phyloP scores from a whole-genome alignment of 64 coral and sea anemone genomes.

The Actinia tenebrosa region DNA sequence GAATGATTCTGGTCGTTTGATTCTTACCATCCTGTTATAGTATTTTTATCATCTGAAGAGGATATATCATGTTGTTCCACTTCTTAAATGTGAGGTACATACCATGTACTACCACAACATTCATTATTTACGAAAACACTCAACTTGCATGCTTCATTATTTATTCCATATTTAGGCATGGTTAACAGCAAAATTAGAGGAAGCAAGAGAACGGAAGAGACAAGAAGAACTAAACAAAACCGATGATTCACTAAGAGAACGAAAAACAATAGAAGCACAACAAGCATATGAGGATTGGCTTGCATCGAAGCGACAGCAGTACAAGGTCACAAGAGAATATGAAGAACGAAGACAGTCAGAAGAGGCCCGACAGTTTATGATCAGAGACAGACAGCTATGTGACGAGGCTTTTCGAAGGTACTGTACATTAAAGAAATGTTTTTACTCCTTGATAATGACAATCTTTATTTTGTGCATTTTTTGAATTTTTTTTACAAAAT shows the following conservation, averaged over 20 bases:
- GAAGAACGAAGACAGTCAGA: constrained; percentile 69
- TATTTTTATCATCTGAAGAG: neutral
- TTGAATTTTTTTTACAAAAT: too few relatives aligned
- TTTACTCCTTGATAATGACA: too few relatives aligned
- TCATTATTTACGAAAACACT: neutral
- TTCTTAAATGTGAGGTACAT: too few relatives aligned
- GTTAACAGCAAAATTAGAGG: constrained; percentile 73
- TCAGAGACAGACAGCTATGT: constrained; percentile 82
- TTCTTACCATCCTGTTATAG: too few relatives aligned
- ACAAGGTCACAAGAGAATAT: constrained; percentile 43
- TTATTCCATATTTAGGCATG: constrained; percentile 52
- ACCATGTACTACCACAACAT: too few relatives aligned
- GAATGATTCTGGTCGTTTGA: too few relatives aligned
- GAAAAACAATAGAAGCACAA: constrained; percentile 39
- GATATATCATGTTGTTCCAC: neutral
- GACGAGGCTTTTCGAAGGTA: constrained; percentile 97
- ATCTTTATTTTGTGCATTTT: too few relatives aligned
- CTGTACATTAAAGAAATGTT: too few relatives aligned
- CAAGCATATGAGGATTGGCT: constrained; percentile 76
- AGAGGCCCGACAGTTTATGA: constrained; percentile 71
- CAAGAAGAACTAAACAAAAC: constrained; percentile 36
- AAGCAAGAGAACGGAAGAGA: constrained; percentile 45
- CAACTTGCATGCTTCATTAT: neutral
- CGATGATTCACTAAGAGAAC: constrained; percentile 40
- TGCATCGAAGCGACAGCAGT: constrained; percentile 59